Conservation (phyloP, 1,140 invertebrate genomes). For the Micrasema minimum region DNA sequence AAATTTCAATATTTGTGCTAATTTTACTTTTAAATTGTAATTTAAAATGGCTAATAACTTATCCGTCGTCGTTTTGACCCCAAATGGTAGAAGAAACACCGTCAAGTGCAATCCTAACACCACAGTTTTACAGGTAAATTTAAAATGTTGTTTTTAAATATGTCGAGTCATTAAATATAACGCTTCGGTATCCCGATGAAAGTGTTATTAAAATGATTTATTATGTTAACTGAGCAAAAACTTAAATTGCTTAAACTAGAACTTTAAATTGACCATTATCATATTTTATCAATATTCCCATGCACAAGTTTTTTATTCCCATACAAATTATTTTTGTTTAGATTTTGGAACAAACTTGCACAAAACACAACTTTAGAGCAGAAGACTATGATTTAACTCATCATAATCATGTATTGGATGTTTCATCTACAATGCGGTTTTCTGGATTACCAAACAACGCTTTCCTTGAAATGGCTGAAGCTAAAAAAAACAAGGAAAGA, state of each 20-base stretch:
- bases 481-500: constrained; percentile 64
- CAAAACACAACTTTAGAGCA: constrained; percentile 70
- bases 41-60: constrained; percentile 33
- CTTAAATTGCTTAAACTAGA: no score
- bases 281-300: no score
- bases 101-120: constrained; percentile 69
- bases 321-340: no score
- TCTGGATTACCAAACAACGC: constrained; percentile 77
- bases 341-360: constrained; percentile 76
- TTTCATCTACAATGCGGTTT: constrained; percentile 71
- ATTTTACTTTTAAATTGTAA: no score
- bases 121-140: constrained; percentile 69
- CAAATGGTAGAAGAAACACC: constrained; percentile 68
- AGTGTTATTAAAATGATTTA: no score
- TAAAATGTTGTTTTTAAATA: constrained; percentile 28
- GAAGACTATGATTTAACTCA: constrained; percentile 75
- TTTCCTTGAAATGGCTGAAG: constrained; percentile 71
- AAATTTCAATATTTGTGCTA: no score
- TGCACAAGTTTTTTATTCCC: no score
- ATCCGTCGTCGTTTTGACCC: constrained; percentile 64
- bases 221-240: no score
- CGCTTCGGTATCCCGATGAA: no score
- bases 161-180: constrained; percentile 29
- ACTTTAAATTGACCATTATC: no score
- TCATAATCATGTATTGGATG: constrained; percentile 71